Conservation (phyloP, 2,797 vertebrate species). For the Manis javanica region DNA sequence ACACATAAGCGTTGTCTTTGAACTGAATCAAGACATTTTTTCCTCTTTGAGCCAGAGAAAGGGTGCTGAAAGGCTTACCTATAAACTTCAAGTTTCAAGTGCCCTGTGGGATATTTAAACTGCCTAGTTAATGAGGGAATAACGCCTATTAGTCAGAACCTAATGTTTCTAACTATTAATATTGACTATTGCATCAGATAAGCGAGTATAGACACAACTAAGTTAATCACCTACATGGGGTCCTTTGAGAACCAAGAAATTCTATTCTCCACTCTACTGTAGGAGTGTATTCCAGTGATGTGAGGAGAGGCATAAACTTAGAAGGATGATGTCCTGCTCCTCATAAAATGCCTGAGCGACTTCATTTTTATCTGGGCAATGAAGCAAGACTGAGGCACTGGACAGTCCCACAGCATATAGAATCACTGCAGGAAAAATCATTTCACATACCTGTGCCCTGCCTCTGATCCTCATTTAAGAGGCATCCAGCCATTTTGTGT, state of each 20-base stretch:
- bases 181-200: constrained; percentile 58
- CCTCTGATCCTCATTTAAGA: constrained; percentile 65
- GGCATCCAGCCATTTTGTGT: constrained; percentile 65
- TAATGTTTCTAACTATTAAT: constrained; percentile 63
- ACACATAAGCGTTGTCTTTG: neutral
- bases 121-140: constrained; percentile 21
- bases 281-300: constrained; percentile 55
- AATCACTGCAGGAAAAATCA: constrained; percentile 68
- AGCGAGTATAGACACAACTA: constrained; percentile 72
- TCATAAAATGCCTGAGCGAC: constrained; percentile 77
- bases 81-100: constrained; percentile 42
- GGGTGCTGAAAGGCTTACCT: neutral
- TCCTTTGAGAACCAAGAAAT: constrained; percentile 67
- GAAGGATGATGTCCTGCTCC: constrained; percentile 66
- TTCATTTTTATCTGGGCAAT: constrained; percentile 81
- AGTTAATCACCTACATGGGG: constrained; percentile 77
- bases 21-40: neutral
- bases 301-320: constrained; percentile 79
- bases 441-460: constrained; percentile 59
- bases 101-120: constrained; percentile 58
- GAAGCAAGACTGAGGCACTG: constrained; percentile 70
- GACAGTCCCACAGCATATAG: constrained; percentile 44
- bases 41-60: neutral
- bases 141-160: neutral
- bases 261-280: constrained; percentile 63